Conservation (phyloP, 2,113 vertebrate species). For the Probosciger aterrimus region DNA sequence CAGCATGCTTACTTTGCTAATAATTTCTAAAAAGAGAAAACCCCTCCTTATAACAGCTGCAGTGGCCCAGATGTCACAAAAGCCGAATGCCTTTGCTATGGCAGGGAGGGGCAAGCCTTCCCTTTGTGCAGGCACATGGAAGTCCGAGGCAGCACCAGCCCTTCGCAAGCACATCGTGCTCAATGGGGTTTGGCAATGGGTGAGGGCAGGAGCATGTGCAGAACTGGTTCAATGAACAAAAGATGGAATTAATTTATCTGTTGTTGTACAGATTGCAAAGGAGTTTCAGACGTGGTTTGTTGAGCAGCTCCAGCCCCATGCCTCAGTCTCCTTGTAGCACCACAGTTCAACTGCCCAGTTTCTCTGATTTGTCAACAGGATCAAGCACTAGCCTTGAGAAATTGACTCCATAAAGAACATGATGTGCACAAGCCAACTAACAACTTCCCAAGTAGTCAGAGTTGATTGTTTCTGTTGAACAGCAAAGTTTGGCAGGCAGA, state of each 20-base stretch:
- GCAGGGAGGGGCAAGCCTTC: not conserved
- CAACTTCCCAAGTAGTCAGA: not conserved
- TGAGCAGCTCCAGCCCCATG: not conserved
- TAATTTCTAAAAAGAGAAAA: constrained; percentile 47
- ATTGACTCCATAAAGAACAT: not conserved
- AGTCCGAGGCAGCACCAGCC: not conserved
- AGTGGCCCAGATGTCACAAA: constrained; percentile 23
- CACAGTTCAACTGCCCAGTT: not conserved
- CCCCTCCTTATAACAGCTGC: constrained; percentile 49
- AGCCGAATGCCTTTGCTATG: constrained; percentile 19
- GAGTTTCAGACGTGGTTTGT: not conserved
- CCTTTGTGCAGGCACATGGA: not conserved
- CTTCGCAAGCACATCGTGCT: not conserved
- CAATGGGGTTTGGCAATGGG: not conserved
- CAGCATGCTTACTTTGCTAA: constrained; percentile 5
- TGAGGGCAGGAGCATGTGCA: not conserved
- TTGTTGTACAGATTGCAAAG: not conserved
- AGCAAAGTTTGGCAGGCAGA: not conserved
- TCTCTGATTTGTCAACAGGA: not conserved
- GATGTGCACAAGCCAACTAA: not conserved
- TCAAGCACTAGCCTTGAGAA: not conserved
- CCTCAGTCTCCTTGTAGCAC: not conserved
- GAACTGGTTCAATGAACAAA: not conserved
- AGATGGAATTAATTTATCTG: not conserved
- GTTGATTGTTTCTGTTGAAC: not conserved